These are phyloP conservation scores for Isoperla grammatica DNA, from an alignment of 2,888 invertebrate species.

Conservation along the genomic window DNA sequence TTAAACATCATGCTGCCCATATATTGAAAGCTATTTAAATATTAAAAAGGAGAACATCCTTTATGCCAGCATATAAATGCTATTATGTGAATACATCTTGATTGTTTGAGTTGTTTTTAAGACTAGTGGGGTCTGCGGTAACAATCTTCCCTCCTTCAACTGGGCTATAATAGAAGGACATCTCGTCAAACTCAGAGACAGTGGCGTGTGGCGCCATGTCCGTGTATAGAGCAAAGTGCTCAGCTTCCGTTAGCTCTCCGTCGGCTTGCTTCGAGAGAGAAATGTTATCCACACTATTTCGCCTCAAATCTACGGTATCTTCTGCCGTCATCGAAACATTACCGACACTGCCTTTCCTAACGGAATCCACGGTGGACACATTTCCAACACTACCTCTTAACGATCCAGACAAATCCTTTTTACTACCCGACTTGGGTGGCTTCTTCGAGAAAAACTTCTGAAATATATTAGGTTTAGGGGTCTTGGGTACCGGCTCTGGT, in stretches of 20 bases:
- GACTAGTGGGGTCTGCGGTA: slow-evolving; percentile 3
- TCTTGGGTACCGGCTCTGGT: slow-evolving; percentile 18
- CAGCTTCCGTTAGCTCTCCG: slow-evolving; percentile 72
- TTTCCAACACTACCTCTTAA: slow-evolving; percentile 21
- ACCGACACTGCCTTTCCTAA: slow-evolving; percentile 41
- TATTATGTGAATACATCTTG: slow-evolving; percentile 25
- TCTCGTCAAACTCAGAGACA: slow-evolving; percentile 81
- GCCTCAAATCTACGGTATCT: slow-evolving; percentile 20
- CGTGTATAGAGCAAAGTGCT: slow-evolving; percentile 82
- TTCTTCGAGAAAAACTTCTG: slow-evolving; percentile 33
- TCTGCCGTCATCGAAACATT: slow-evolving; percentile 46
- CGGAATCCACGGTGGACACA: slow-evolving; percentile 9
- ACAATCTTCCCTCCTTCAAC: slow-evolving; percentile 71
- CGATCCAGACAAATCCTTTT: slow-evolving; percentile 16
- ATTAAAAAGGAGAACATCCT: background rate
- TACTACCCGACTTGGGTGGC: slow-evolving; percentile 17
- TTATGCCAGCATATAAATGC: background rate
- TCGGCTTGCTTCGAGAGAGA: slow-evolving; percentile 32
- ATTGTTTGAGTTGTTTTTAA: slow-evolving; percentile 10
- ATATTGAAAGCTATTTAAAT: background rate
- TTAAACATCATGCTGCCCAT: background rate
- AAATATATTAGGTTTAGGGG: slow-evolving; percentile 32
- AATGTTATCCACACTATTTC: too few relatives aligned
- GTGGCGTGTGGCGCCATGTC: slow-evolving; percentile 82
- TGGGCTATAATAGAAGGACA: slow-evolving; percentile 79